Percentiles rank a stretch among this genome's conserved stretches.
phyloP scores from a whole-genome alignment of 2,888 invertebrate species.

The Thysanoteuthis rhombus region DNA sequence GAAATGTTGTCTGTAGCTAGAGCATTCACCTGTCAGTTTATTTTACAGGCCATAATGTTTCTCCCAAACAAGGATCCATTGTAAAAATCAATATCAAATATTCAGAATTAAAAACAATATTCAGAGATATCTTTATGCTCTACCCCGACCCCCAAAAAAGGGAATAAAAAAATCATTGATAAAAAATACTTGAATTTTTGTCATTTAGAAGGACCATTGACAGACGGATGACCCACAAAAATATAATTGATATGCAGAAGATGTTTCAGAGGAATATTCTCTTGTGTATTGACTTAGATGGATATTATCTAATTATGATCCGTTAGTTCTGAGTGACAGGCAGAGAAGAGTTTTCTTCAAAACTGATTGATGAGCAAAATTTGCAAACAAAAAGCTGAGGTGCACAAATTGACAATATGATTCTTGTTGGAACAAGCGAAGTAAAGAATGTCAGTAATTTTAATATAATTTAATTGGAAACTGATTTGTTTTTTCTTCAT shows the following conservation, averaged over 20 bases:
- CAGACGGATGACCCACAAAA: not conserved
- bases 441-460: not conserved
- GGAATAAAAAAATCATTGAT: not conserved
- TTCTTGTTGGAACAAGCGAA: not conserved
- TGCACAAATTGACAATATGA: not conserved
- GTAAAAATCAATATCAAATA: not conserved
- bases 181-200: not conserved
- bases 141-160: not conserved
- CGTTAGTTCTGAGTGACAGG: not conserved
- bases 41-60: not conserved
- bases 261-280: not conserved
- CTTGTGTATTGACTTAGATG: not conserved
- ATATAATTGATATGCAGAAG: not conserved
- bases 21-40: not conserved
- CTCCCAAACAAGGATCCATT: not conserved
- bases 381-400: not conserved
- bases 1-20: too few species aligned
- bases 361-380: not conserved
- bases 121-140: not conserved
- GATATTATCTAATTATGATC: not conserved
- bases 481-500: not conserved
- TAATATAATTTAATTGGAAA: not conserved
- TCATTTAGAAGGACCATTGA: not conserved
- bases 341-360: not conserved
- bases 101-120: not conserved